Base-by-base conservation (phyloP, 2,888 invertebrate genomes). In the Heteromurus nitidus region DNA sequence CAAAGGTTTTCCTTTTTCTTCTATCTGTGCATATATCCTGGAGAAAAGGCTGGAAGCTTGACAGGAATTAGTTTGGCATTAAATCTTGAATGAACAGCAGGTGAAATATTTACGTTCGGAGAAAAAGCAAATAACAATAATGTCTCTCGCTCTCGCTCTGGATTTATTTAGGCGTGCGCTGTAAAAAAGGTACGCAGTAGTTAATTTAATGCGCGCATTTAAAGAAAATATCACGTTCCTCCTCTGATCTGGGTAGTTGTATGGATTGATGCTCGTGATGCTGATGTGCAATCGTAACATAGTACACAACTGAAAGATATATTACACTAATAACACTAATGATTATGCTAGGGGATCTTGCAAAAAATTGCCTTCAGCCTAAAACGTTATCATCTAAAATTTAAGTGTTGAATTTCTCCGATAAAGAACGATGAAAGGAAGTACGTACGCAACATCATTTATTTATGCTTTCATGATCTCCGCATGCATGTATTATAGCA, bases 1-100 rank as follows among this genome's bases (percentile, higher is more conserved):
- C n/a, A n/a, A n/a, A n/a, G n/a, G 36, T 36, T 36, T 36, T 9
- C 36, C 13, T 36, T 9, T 36, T 36, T 36, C 47, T 47, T 16
- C 53, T 53, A 53, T 5, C n/a, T 53, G 53, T 53, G 22, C 22
- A n/a, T n/a, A n/a, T n/a, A 28, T 60, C 18, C 22, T 60, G 30
- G 16, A 60, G 47, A 30, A 62, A 58, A 50, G n/a, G n/a, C 11
- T 65, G 31, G 68, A 55, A 31, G 53, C 62, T 62, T 77, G 77
- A 77, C 68, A 77, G 68, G 77, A 69, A 77, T 77, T 77, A 77
- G 76, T 55, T n/a, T 9, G 53, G 28, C 77, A 77, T 77, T 77
- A 77, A n/a, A 77, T 77, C 77, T 77, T 69, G 36, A 77, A 62
- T 53, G 69, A 68, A 47, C 42, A 64, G 30, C 73, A 73, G 64